Evolutionary conservation across 2,888 invertebrate genomes (phyloP).

Genomic region (Scelioninae gen. 2): DNA sequence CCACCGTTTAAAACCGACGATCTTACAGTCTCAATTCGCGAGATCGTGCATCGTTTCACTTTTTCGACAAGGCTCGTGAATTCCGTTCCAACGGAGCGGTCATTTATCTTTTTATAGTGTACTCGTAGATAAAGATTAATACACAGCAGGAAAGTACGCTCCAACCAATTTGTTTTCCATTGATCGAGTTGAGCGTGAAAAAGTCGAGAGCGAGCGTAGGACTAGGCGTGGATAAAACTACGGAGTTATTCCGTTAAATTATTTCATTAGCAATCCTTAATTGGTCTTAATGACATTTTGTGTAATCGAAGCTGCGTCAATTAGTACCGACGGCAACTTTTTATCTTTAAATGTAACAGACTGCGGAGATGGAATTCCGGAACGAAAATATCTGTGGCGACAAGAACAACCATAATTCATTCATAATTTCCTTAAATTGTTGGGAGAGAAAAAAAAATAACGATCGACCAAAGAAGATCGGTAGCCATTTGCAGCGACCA

Average conservation of each 20-base stretch:
- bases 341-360: neutral
- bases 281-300: conserved; percentile 40
- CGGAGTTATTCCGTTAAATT: conserved; percentile 45
- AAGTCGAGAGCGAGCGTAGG: conserved; percentile 12
- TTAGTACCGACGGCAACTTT: conserved; percentile 23
- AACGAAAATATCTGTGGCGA: conserved; percentile 7
- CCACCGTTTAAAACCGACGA: conserved; percentile 4
- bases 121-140: conserved; percentile 16
- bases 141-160: neutral
- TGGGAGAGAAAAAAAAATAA: conserved; percentile 10
- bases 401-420: conserved; percentile 37
- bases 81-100: conserved; percentile 34
- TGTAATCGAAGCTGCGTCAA: conserved; percentile 25
- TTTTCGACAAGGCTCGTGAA: conserved; percentile 33
- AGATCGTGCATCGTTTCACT: conserved; percentile 35
- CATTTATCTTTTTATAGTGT: conserved; percentile 24
- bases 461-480: conserved; percentile 54
- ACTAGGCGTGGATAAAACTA: conserved; percentile 23
- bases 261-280: conserved; percentile 47
- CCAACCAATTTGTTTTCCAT: conserved; percentile 40
- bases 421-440: conserved; percentile 34
- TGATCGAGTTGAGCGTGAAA: conserved; percentile 45
- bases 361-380: conserved; percentile 4
- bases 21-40: conserved; percentile 36
- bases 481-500: conserved; percentile 47